Evolutionary conservation across 2,797 vertebrate species (phyloP), one percentile per base, ranked within the genome.

Genomic region (Hydrophis major): DNA sequence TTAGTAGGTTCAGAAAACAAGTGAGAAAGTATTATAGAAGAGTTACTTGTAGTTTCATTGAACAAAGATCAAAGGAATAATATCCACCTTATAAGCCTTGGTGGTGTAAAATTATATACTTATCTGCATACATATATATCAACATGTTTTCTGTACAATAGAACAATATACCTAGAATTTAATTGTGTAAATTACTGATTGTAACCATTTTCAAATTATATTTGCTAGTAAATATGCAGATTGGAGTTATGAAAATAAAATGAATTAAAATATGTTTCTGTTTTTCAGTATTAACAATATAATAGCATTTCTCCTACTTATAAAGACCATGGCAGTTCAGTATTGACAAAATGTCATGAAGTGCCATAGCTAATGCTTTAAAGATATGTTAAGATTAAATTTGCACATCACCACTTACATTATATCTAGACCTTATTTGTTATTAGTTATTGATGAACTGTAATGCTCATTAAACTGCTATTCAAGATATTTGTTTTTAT

Each of bases 41-140:
- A 95, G 95, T 96, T 95, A 93, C 95, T 53, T 94, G 94, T 95
- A 95, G 94, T 97, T 96, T 96, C 61, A 95, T 96, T 96, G 95
- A 95, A 93, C 94, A 97, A 95, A 97, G 97, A 96, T 97, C 96
- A 96, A 92, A 47, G 91, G 66, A 96, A 97, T 96, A 94, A 94
- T 95, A 96, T 96, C 92, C 92, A 93, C 92, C 95, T 93, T 93
- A 89, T 22, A 13, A 42, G 93, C 93, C 92, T 2, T 94, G 93
- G 91, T 94, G 95, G 94, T 95, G 93, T 89, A 96, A 94, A 86
- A 50, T 27, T 57, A 89, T 20, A 0, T 94, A 94, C 94, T 96
- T 0, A 6, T 89, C 88, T 3, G 0, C n/a, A 63, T 87, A 92
- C 93, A 37, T 0, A 0, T 6, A 2, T 16, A 28, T 87, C 55